Conservation (phyloP, 2,797 vertebrate genomes). For the Oreochromis mossambicus region DNA sequence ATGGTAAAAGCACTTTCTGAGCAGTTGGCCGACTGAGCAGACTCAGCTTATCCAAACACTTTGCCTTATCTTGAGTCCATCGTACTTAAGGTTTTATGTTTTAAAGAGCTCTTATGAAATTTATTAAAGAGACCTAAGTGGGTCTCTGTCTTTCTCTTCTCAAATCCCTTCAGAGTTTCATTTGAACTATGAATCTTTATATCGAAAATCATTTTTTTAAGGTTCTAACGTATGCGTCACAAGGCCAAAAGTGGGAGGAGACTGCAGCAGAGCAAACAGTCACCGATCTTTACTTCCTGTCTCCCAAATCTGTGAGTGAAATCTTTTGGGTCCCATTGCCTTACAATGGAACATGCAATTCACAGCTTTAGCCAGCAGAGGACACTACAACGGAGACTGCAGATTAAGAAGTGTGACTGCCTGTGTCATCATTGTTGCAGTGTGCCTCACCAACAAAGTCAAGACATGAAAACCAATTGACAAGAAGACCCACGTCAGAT, state of each 20-base stretch:
- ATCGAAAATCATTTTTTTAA: slow-evolving; percentile 6
- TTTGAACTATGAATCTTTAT: slow-evolving; percentile 45
- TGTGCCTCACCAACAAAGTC: slow-evolving; percentile 23
- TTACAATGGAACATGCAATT: slow-evolving; percentile 48
- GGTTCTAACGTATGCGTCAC: slow-evolving; percentile 19
- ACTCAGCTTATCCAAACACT: slow-evolving; percentile 76
- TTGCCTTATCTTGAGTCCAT: slow-evolving; percentile 79
- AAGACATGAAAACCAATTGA: slow-evolving; percentile 23
- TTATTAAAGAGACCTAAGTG: slow-evolving; percentile 29
- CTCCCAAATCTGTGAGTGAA: slow-evolving; percentile 14
- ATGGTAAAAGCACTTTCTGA: slow-evolving; percentile 72
- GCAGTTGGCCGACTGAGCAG: slow-evolving; percentile 71
- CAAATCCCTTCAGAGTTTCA: slow-evolving; percentile 42
- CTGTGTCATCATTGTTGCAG: slow-evolving; percentile 50
- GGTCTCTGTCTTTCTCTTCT: slow-evolving; percentile 4
- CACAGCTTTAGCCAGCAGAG: slow-evolving; percentile 53
- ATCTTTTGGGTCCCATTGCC: slow-evolving; percentile 37
- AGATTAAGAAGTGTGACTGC: slow-evolving; percentile 13
- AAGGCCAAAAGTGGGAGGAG: slow-evolving; percentile 36
- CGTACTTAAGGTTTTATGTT: slow-evolving; percentile 71
- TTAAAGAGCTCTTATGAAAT: slow-evolving; percentile 54
- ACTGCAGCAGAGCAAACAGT: slow-evolving; percentile 12
- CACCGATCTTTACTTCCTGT: background rate
- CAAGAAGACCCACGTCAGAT: slow-evolving; percentile 48
- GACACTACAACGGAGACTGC: slow-evolving; percentile 28